Evolutionary conservation across 23 tunicate genomes (phyloP).

Genomic region (Corella eumyota): DNA sequence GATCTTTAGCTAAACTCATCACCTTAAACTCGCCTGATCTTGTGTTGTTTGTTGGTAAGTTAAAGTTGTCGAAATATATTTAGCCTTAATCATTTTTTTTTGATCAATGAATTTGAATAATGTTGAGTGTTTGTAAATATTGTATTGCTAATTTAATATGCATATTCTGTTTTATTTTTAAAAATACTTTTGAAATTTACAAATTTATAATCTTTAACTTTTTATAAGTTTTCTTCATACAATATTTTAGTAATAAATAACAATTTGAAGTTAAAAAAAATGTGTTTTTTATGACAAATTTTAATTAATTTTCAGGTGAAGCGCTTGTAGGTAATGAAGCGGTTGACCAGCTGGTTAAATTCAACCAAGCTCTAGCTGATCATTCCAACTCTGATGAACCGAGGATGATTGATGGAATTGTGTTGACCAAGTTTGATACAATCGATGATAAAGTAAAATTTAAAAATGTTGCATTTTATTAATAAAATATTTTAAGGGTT

Average conservation of each 20-base stretch:
- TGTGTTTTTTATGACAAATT: too few relatives aligned
- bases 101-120: too few relatives aligned
- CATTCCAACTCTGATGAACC: constrained; percentile 71
- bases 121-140: too few relatives aligned
- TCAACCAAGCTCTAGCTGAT: constrained; percentile 97
- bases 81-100: too few relatives aligned
- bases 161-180: too few relatives aligned
- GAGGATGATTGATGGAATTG: constrained; percentile 91
- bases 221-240: too few relatives aligned
- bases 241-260: too few relatives aligned
- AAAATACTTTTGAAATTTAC: too few relatives aligned
- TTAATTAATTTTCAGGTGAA: constrained; percentile 75
- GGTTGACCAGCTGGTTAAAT: constrained; percentile 93
- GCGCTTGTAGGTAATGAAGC: constrained; percentile 99
- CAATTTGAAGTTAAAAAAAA: too few relatives aligned
- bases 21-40: constrained; percentile 89
- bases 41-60: constrained; percentile 94
- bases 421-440: constrained; percentile 95
- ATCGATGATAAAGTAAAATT: constrained; percentile 88
- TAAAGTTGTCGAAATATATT: too few relatives aligned
- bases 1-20: constrained; percentile 85
- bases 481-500: background rate
- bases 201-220: too few relatives aligned
- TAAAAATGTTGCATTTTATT: background rate
- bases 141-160: too few relatives aligned